Percentiles rank a stretch among this genome's conserved stretches.
These are phyloP conservation scores for Pterocles orientalis DNA, from an alignment of 2,113 vertebrate genomes.

Conservation along the genomic window DNA sequence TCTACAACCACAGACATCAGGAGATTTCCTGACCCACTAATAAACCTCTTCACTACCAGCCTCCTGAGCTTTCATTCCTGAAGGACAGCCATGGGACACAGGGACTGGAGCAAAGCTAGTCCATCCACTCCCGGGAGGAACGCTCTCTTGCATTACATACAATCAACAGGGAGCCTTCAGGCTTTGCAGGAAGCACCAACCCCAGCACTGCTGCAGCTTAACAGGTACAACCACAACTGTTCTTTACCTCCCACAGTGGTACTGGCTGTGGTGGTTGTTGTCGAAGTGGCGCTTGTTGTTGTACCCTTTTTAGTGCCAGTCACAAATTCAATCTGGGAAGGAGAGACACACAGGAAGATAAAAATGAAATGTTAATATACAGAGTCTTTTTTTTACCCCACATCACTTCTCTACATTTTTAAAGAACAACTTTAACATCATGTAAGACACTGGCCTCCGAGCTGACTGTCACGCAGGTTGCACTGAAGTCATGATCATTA, in stretches of 20 bases:
- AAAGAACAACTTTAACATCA: not conserved
- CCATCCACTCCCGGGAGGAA: not conserved
- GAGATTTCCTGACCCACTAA: not conserved
- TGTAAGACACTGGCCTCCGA: not conserved
- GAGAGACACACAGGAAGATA: not conserved
- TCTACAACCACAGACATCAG: not conserved
- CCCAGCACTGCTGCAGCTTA: not conserved
- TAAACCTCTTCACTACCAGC: not conserved
- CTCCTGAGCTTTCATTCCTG: not conserved
- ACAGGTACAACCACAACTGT: not conserved
- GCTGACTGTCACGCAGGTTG: not conserved
- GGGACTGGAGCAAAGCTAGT: not conserved
- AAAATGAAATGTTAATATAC: not conserved
- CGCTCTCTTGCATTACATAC: not conserved
- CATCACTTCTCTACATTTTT: not conserved
- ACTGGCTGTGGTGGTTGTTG: conserved; percentile 85
- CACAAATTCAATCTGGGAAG: conserved; percentile 93
- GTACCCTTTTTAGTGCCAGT: conserved; percentile 96
- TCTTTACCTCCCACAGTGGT: conserved; percentile 87
- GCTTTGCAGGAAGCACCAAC: not conserved
- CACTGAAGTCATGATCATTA: not conserved
- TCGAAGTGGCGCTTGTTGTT: conserved; percentile 83
- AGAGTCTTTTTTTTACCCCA: not conserved
- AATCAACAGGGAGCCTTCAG: not conserved
- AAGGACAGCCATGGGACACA: not conserved